Base-by-base conservation (phyloP, 2,888 invertebrate species). In the Tipula confusa region DNA sequence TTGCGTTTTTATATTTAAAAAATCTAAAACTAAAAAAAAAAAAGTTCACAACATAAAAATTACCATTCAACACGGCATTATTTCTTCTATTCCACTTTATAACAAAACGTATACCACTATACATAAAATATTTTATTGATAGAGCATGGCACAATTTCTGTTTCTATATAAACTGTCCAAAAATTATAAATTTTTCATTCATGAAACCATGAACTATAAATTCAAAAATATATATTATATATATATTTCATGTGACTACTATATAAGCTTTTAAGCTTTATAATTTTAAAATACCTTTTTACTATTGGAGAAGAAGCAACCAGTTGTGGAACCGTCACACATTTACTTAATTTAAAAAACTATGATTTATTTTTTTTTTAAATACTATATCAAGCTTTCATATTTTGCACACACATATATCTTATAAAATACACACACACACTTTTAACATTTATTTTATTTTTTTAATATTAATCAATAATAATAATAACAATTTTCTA, bases 251-350 rank as follows among this genome's bases (percentile, higher is more conserved):
- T 36, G 11, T 1, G n/a, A 38, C n/a, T 13, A n/a, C 13, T 38
- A n/a, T n/a, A n/a, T n/a, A n/a, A 43, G 43, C 43, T 43, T 79
- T 79, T 28, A 79, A 79, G 24, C 29, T 18, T 64, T 28, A 48
- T 13, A 48, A 48, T 79, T 13, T 0, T 79, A 28, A 79, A 24
- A 79, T 85, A 85, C 85, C 86, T 85, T 85, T 84, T 85, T 86
- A 88, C 88, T 88, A 86, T 87, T 88, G 87, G 87, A 89, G 85
- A 89, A 93, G 91, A 93, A 94, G 90, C 93, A 94, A 89, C 93
- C 93, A 87, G 92, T 92, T 89, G 92, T 92, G 90, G 92, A 92
- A 91, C 92, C 92, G 91, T 93, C 93, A 89, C 93, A 93, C 93
- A 94, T 94, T 88, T 89, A 89, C 86, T 82, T 64, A 11, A 64